These are phyloP conservation scores for Carcina quercana DNA, from an alignment of 2,888 invertebrate genomes.

Conservation along the genomic window DNA sequence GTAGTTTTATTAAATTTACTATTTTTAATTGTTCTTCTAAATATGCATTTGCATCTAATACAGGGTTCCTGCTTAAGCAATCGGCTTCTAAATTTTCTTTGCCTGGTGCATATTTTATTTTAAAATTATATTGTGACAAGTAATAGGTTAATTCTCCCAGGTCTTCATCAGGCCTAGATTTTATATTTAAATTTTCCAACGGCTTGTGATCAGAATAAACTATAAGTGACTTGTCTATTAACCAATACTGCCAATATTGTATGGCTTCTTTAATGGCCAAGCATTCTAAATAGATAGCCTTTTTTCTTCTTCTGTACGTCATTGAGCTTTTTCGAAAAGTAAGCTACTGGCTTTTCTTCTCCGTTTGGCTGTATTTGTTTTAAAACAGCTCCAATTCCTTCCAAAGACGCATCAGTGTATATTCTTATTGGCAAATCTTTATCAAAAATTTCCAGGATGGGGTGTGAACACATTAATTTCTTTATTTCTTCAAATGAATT, in stretches of 20 bases:
- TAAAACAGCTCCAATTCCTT: conserved; percentile 21
- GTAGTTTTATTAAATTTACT: too few species aligned
- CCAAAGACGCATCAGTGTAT: conserved; percentile 22
- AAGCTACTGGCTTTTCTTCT: too few species aligned
- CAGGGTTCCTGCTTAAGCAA: conserved; percentile 19
- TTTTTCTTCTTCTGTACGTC: conserved; percentile 16
- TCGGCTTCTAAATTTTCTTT: conserved; percentile 18
- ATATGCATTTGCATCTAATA: too few species aligned
- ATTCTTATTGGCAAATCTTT: conserved; percentile 19
- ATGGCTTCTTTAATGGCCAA: conserved; percentile 10
- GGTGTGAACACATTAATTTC: conserved; percentile 14
- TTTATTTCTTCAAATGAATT: conserved; percentile 16
- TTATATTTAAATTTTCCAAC: conserved; percentile 15
- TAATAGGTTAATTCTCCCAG: conserved; percentile 9
- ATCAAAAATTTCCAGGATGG: conserved; percentile 19
- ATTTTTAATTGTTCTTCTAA: too few species aligned
- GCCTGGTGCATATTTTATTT: conserved; percentile 18
- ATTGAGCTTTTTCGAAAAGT: too few species aligned
- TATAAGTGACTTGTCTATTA: conserved; percentile 12
- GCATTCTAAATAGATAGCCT: too few species aligned
- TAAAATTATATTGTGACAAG: conserved; percentile 17
- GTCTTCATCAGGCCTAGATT: not conserved
- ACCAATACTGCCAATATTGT: conserved; percentile 20
- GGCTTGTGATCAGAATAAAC: conserved; percentile 17
- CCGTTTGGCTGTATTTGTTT: conserved; percentile 17